Percentiles rank a stretch among this genome's conserved stretches.
These are phyloP conservation scores for Phoenicopterus ruber DNA, from an alignment of 2,113 vertebrate species.

Conservation along the genomic window DNA sequence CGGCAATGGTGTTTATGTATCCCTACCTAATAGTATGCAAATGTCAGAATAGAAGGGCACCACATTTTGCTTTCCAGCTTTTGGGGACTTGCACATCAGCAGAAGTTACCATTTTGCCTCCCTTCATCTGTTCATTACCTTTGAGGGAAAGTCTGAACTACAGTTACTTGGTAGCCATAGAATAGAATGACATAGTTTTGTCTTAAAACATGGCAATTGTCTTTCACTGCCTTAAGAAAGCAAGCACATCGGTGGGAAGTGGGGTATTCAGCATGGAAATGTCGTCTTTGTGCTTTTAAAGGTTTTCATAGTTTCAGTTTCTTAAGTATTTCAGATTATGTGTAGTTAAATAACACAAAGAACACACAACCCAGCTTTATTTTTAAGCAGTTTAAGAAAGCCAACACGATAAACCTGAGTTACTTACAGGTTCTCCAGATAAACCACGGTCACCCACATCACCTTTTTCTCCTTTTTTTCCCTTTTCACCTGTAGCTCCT, in stretches of 20 bases:
- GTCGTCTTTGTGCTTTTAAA: neutral
- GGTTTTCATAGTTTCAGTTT: neutral
- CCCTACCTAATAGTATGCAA: neutral
- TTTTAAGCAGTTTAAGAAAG: neutral
- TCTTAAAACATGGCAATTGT: neutral
- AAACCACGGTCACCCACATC: constrained; percentile 81
- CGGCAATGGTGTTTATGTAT: neutral
- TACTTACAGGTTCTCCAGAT: constrained; percentile 79
- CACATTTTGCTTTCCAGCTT: neutral
- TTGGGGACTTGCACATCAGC: neutral
- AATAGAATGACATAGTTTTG: neutral
- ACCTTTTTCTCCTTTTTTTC: constrained; percentile 83
- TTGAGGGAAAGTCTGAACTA: neutral
- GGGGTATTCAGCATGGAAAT: neutral
- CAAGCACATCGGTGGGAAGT: neutral
- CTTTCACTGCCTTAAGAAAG: neutral
- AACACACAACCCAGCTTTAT: neutral
- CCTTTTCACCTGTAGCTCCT: constrained; percentile 82
- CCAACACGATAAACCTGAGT: neutral
- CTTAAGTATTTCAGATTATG: neutral
- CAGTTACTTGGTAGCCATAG: neutral
- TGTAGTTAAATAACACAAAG: neutral
- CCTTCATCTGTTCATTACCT: neutral
- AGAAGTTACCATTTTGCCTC: neutral
- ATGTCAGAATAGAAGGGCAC: neutral